Conservation (phyloP, 2,888 invertebrate genomes). For the Meiosimyza platycephala region DNA sequence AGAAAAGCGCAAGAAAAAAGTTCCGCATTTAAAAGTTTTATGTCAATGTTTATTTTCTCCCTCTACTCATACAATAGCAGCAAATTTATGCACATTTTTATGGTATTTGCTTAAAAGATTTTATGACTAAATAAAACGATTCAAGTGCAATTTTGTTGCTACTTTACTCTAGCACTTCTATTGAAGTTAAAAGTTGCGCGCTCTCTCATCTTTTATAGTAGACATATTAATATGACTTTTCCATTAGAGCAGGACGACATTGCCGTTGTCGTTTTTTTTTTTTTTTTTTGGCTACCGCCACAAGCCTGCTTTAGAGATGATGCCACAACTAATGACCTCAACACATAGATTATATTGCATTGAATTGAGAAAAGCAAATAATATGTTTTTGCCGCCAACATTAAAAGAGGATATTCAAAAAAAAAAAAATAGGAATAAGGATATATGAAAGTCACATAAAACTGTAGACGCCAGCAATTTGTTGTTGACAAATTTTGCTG, state of each 20-base stretch:
- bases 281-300: not conserved
- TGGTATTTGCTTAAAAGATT: slow-evolving; percentile 15
- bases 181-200: not conserved
- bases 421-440: not conserved
- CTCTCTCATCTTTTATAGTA: not conserved
- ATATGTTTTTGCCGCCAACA: slow-evolving; percentile 10
- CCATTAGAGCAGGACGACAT: slow-evolving; percentile 49
- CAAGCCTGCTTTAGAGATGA: not conserved
- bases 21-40: too few relatives aligned
- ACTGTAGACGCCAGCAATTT: slow-evolving; percentile 3
- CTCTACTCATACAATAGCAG: not conserved
- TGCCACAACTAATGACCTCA: slow-evolving; percentile 35
- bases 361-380: slow-evolving; percentile 31
- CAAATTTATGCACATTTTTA: slow-evolving; percentile 31
- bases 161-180: not conserved
- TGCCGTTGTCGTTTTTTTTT: too few relatives aligned
- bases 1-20: too few relatives aligned
- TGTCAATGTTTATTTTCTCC: not conserved
- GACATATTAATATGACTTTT: slow-evolving; percentile 48
- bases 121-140: slow-evolving; percentile 22
- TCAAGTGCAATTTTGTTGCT: slow-evolving; percentile 7
- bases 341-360: slow-evolving; percentile 26
- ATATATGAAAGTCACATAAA: too few relatives aligned
- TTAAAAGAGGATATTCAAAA: too few relatives aligned
- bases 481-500: slow-evolving; percentile 40